Conservation (phyloP, 2,797 vertebrate genomes). For the Sebastes taczanowskii region DNA sequence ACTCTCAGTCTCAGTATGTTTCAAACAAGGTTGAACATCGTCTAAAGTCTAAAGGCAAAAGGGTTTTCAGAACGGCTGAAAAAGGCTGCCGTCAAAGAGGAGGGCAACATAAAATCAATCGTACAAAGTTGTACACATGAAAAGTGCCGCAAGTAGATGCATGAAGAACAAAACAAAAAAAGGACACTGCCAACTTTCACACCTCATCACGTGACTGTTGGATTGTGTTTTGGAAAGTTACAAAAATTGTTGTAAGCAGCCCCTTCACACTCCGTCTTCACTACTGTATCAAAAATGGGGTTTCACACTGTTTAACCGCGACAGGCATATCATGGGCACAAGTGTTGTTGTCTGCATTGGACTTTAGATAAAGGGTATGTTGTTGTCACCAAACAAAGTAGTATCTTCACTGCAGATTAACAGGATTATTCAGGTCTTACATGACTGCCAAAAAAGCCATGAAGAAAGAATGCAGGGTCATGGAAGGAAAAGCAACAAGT, state of each 20-base stretch:
- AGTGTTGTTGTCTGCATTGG: neutral
- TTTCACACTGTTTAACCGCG: neutral
- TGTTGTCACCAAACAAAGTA: neutral
- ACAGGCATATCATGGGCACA: neutral
- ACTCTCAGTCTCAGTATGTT: neutral
- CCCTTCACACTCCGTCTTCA: neutral
- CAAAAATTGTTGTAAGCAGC: neutral
- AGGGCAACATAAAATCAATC: neutral
- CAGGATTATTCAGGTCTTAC: neutral
- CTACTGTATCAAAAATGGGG: neutral
- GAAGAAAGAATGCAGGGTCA: neutral
- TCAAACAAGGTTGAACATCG: neutral
- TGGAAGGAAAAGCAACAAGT: neutral
- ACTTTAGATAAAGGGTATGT: neutral
- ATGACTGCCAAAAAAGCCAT: neutral
- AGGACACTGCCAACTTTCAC: neutral
- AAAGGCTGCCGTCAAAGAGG: neutral
- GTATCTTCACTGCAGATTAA: neutral
- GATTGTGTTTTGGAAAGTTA: neutral
- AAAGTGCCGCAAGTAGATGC: no score
- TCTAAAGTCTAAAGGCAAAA: neutral
- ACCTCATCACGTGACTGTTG: neutral
- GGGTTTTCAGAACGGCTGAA: neutral
- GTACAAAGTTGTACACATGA: neutral
- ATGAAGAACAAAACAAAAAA: no score